These are phyloP conservation scores for Podarcis raffonei DNA, from an alignment of 2,113 vertebrate species.

Conservation along the genomic window DNA sequence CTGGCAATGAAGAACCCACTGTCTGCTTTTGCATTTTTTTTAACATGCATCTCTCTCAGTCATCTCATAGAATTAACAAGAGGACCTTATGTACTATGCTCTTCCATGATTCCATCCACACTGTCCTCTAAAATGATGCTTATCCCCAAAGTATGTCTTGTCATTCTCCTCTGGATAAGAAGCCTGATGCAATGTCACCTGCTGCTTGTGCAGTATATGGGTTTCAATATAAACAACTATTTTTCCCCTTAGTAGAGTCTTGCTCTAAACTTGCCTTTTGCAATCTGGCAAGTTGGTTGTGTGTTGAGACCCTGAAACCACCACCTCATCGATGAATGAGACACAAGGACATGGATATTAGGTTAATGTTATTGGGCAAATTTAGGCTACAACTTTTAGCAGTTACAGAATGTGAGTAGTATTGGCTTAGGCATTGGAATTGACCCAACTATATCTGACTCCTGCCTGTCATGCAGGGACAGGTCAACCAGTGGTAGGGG, in stretches of 20 bases:
- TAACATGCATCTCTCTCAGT: not conserved
- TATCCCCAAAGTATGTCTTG: not conserved
- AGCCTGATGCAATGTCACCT: not conserved
- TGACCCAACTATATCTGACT: too few relatives aligned
- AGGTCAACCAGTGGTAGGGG: too few relatives aligned
- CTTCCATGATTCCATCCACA: not conserved
- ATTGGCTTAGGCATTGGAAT: too few relatives aligned
- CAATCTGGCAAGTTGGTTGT: not conserved
- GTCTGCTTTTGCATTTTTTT: not conserved
- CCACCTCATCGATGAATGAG: too few relatives aligned
- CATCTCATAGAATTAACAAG: too few relatives aligned
- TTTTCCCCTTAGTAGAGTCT: not conserved
- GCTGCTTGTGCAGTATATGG: not conserved
- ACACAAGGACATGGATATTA: too few relatives aligned
- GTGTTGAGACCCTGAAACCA: too few relatives aligned
- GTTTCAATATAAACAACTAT: not conserved
- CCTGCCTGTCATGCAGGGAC: too few relatives aligned
- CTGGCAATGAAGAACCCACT: not conserved
- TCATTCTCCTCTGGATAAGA: not conserved
- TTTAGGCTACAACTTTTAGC: too few relatives aligned
- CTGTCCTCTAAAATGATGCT: not conserved
- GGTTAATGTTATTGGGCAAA: too few relatives aligned
- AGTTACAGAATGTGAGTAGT: too few relatives aligned
- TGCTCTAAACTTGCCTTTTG: not conserved
- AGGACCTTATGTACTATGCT: not conserved